Conservation (phyloP, 1,140 invertebrate species). For the Lethrus apterus region DNA sequence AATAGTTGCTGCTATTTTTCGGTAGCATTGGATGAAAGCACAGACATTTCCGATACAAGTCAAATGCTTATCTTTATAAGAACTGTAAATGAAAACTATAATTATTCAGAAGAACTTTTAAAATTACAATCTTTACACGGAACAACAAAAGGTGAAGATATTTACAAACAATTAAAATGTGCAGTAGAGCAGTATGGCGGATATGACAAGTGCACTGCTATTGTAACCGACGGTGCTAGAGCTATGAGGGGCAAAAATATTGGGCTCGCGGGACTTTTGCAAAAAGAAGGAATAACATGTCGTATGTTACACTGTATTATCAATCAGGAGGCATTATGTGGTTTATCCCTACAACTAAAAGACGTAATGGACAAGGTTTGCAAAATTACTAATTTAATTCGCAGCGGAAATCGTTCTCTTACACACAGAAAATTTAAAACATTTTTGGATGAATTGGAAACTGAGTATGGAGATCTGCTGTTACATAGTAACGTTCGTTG, state of each 20-base stretch:
- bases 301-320: constrained; percentile 22
- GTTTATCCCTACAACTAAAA: too few relatives aligned
- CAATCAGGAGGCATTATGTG: too few relatives aligned
- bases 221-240: constrained; percentile 20
- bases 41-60: constrained; percentile 23
- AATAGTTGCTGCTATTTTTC: constrained; percentile 22
- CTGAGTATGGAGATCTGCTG: constrained; percentile 10
- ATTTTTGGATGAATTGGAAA: not conserved
- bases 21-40: constrained; percentile 25
- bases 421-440: constrained; percentile 12
- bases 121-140: constrained; percentile 21
- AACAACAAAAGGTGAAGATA: constrained; percentile 25
- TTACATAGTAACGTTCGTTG: constrained; percentile 12
- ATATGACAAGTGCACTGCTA: constrained; percentile 25
- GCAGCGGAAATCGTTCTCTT: constrained; percentile 20
- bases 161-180: constrained; percentile 22
- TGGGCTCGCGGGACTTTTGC: constrained; percentile 17
- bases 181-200: constrained; percentile 20
- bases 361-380: constrained; percentile 19
- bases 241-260: constrained; percentile 20
- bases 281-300: constrained; percentile 18
- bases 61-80: constrained; percentile 24
- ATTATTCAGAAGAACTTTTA: constrained; percentile 21
- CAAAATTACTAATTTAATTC: constrained; percentile 24
- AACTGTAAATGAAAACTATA: constrained; percentile 22